Conservation (phyloP, 2,113 vertebrate genomes). For the Empidonax alnorum region DNA sequence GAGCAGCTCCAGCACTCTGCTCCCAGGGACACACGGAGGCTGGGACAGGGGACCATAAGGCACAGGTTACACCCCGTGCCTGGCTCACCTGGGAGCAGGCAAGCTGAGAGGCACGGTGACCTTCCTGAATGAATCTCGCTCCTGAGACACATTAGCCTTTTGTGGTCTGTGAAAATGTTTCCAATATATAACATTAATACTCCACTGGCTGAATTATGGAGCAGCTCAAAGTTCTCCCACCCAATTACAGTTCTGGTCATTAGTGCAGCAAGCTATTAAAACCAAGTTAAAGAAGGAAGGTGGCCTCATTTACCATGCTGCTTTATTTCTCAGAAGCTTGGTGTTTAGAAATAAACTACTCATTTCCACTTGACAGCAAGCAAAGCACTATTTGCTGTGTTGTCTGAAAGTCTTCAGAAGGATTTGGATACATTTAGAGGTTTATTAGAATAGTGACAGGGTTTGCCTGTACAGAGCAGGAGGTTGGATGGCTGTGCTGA, state of each 20-base stretch:
- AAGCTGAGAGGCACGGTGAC: fast-evolving
- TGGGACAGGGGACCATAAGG: not conserved
- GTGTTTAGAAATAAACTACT: not conserved
- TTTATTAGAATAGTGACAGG: not conserved
- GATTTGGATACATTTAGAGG: slow-evolving; percentile 14
- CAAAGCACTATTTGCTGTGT: not conserved
- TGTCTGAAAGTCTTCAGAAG: not conserved
- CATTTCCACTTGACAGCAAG: not conserved
- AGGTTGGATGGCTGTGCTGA: not conserved
- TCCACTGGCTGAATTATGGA: not conserved
- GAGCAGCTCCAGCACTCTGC: not conserved
- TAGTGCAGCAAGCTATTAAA: not conserved
- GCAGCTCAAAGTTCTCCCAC: not conserved
- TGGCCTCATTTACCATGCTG: not conserved
- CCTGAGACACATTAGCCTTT: not conserved
- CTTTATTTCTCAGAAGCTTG: not conserved
- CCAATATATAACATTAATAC: not conserved
- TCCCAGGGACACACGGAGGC: fast-evolving
- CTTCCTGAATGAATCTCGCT: not conserved
- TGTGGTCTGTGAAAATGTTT: not conserved
- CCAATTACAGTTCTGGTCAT: not conserved
- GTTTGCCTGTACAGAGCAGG: not conserved
- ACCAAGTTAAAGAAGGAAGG: not conserved
- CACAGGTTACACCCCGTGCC: not conserved
- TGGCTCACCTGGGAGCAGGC: not conserved